A percentile compares a stretch with the other conserved stretches of the same genome.
Conservation (phyloP, 2,113 vertebrate genomes). For the Chloroceryle aenea region DNA sequence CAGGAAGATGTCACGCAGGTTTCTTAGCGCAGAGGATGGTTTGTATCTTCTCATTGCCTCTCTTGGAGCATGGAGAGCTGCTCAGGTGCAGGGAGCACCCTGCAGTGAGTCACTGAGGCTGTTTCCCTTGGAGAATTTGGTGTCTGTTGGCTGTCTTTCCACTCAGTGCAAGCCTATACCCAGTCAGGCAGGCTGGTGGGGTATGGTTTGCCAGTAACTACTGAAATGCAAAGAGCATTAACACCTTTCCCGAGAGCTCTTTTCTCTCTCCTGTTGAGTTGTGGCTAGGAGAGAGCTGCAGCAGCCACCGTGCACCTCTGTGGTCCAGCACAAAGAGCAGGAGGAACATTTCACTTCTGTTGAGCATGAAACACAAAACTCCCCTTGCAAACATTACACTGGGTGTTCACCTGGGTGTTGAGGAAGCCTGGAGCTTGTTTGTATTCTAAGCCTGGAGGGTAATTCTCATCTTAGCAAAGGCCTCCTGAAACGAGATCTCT, state of each 20-base stretch:
- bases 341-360: neutral
- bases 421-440: neutral
- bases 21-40: neutral
- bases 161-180: neutral
- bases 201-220: neutral
- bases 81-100: too few species aligned
- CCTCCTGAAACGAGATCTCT: neutral
- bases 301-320: neutral
- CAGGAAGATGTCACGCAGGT: neutral
- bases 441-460: neutral
- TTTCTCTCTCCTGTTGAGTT: neutral
- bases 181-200: neutral
- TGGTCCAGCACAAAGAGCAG: neutral
- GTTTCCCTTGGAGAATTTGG: neutral
- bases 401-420: neutral
- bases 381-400: rapidly evolving
- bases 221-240: neutral
- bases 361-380: neutral
- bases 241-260: neutral
- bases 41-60: neutral
- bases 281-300: neutral
- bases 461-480: neutral
- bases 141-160: neutral
- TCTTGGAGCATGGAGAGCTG: too few species aligned
- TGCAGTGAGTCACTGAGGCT: neutral